These are phyloP conservation scores for Seira sanloemensis DNA, from an alignment of 2,888 invertebrate species.

Conservation along the genomic window DNA sequence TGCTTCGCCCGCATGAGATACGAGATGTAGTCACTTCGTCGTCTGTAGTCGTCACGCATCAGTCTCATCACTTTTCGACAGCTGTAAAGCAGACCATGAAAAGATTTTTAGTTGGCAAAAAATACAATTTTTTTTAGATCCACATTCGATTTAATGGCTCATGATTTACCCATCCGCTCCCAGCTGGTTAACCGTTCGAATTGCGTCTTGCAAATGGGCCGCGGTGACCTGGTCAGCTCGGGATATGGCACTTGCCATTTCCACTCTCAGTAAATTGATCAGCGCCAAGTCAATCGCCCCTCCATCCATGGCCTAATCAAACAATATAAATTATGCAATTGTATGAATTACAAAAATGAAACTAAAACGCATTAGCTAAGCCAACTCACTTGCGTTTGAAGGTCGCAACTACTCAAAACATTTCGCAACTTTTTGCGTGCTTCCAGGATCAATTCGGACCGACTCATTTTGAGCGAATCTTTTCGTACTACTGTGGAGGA, in stretches of 20 bases:
- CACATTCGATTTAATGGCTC: too few species aligned
- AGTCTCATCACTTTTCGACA: slow-evolving; percentile 85
- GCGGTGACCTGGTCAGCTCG: slow-evolving; percentile 85
- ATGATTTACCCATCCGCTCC: slow-evolving; percentile 80
- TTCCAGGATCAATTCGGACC: slow-evolving; percentile 76
- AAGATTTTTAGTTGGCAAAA: too few species aligned
- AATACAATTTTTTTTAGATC: too few species aligned
- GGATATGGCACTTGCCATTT: slow-evolving; percentile 89
- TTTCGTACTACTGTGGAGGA: slow-evolving; percentile 52
- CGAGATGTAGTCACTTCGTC: slow-evolving; percentile 86
- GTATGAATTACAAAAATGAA: slow-evolving; percentile 5
- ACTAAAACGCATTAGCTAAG: background rate
- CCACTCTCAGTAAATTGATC: slow-evolving; percentile 83
- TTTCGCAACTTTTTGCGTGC: slow-evolving; percentile 92
- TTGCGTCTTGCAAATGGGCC: slow-evolving; percentile 88
- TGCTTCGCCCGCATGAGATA: slow-evolving; percentile 89
- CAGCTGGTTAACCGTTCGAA: slow-evolving; percentile 85
- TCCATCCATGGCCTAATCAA: slow-evolving; percentile 55
- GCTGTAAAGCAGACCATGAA: too few species aligned
- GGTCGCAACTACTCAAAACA: slow-evolving; percentile 91
- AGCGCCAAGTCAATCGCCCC: slow-evolving; percentile 74
- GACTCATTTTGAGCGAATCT: slow-evolving; percentile 71
- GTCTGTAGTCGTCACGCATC: slow-evolving; percentile 85
- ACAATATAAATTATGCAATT: background rate
- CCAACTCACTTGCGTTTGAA: slow-evolving; percentile 71